phyloP scores from a whole-genome alignment of 64 coral and sea anemone species.

The Montipora efflorescens region DNA sequence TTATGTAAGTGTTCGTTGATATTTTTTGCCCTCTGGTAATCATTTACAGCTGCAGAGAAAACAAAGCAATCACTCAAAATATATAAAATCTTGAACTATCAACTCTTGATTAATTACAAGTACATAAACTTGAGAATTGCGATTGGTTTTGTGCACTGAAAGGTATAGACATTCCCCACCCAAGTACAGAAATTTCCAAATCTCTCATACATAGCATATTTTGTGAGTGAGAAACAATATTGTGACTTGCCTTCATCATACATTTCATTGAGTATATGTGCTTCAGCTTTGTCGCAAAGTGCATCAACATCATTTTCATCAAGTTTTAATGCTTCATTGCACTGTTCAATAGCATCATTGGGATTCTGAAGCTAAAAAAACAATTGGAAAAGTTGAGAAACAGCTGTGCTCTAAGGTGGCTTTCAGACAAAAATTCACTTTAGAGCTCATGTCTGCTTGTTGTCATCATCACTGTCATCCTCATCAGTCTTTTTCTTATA shows the following conservation, averaged over 20 bases:
- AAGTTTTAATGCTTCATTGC: conserved; percentile 84
- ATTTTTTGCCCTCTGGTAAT: conserved; percentile 96
- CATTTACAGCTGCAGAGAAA: conserved; percentile 83
- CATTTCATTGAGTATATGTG: conserved; percentile 90
- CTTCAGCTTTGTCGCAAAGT: conserved; percentile 93
- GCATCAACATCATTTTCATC: conserved; percentile 97
- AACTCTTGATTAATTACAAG: too few species aligned
- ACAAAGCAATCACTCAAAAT: background rate
- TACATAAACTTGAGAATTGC: too few species aligned
- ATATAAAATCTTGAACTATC: background rate
- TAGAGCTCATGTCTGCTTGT: too few species aligned
- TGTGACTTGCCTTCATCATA: conserved; percentile 80
- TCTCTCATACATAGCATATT: background rate
- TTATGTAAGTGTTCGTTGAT: conserved; percentile 98
- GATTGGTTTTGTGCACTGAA: too few species aligned
- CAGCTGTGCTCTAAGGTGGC: background rate
- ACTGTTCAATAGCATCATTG: conserved; percentile 83
- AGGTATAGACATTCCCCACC: too few species aligned
- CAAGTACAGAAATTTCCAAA: too few species aligned
- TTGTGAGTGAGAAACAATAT: background rate
- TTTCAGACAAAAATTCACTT: too few species aligned
- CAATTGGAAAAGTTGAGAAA: background rate
- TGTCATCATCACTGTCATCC: background rate
- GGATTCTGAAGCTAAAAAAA: conserved; percentile 64
- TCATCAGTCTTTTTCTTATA: background rate